Base-by-base conservation (phyloP, 1,140 invertebrate species). In the Drosophila melanogaster region DNA sequence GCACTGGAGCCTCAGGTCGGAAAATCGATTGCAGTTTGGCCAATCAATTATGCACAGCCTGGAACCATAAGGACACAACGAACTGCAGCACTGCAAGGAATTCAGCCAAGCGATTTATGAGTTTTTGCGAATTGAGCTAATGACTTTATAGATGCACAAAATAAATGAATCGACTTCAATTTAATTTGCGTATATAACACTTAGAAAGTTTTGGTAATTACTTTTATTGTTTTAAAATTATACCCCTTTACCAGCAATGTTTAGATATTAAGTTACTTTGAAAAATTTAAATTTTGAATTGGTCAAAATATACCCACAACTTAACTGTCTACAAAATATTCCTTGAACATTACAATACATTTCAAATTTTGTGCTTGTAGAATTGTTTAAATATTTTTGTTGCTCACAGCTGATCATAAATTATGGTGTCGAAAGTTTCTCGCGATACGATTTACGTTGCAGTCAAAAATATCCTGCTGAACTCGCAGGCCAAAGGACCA, bases 11-110 rank as follows among this genome's bases (percentile, higher is more conserved):
- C 58, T 17, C 47, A 15, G 59, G 58, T 22, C n/a, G 24, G 46
- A 8, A 30, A 24, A 55, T 35, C 40, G 41, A 54, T 54, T 49
- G 46, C 61, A 58, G 60, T 53, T 75, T 24, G 43, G 47, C 59
- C 47, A 70, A 57, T 70, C 67, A 70, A 70, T 70, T 70, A 57
- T 70, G 43, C 43, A 47, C 19, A 24, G 26, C n/a, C 50, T 38
- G 43, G 24, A 24, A 65, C 24, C 35, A 67, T n/a, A 47, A 46
- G 44, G 38, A 7, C 30, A 40, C 12, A 22, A 22, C 17, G 14
- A 11, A 17, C 14, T 11, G 17, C 57, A 14, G 17, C 11, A 7
- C 6, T 43, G 30, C 3, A 15, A 24, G 17, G 47, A 30, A 59
- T 41, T 58, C 2, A 8, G 47, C n/a, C 47, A 15, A 15, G 47